phyloP scores from a whole-genome alignment of 2,113 vertebrate species.

The Pyxicephalus adspersus region DNA sequence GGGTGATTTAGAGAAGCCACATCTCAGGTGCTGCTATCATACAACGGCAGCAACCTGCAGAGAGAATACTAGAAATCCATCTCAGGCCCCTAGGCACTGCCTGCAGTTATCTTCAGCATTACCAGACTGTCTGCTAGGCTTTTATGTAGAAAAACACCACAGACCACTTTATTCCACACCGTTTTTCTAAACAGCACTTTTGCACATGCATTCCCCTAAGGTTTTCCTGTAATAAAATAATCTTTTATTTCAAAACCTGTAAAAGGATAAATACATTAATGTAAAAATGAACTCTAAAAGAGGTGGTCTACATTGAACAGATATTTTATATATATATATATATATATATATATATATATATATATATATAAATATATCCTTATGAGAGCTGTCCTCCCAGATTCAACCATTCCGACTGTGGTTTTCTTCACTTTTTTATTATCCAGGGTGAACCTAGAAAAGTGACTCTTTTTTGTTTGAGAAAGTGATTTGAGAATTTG shows the following conservation, averaged over 20 bases:
- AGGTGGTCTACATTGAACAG: no score
- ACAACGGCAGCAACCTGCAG: conserved; percentile 29
- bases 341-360: no score
- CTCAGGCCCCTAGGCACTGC: conserved; percentile 50
- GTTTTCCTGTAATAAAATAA: conserved; percentile 10
- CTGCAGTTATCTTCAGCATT: conserved; percentile 44
- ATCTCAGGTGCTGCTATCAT: conserved; percentile 46
- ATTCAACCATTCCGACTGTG: no score
- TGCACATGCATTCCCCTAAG: conserved; percentile 4
- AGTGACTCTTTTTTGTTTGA: no score
- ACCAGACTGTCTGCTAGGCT: conserved; percentile 25
- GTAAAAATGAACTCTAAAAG: neutral
- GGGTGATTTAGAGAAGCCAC: conserved; percentile 36
- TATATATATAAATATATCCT: no score
- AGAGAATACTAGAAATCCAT: conserved; percentile 29
- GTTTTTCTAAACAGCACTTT: neutral
- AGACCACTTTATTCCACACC: conserved; percentile 19
- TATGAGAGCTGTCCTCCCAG: no score
- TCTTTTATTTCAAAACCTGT: neutral
- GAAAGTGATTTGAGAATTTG: no score
- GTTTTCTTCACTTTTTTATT: no score
- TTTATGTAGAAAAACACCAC: conserved; percentile 37
- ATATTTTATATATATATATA: no score
- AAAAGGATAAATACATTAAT: neutral
- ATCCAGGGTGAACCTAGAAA: no score